Evolutionary conservation across 2,113 vertebrate genomes (phyloP).

Genomic region (Lampris megalopsis): DNA sequence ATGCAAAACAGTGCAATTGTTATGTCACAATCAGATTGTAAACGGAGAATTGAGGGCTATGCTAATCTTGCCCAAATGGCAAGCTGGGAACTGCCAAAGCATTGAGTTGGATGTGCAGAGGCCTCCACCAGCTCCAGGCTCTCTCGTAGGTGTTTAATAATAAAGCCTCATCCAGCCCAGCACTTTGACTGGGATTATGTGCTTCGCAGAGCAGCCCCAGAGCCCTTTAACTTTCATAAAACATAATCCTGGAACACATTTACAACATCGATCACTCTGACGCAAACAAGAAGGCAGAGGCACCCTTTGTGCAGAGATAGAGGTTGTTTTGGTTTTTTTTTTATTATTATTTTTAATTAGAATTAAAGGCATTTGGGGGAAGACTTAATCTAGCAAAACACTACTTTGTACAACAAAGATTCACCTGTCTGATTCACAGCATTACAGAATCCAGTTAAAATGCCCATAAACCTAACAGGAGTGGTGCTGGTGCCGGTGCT

Average conservation of each 20-base stretch:
- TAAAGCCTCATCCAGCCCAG: conserved; percentile 76
- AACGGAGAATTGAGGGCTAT: conserved; percentile 58
- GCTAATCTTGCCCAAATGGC: conserved; percentile 75
- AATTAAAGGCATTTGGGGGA: conserved; percentile 63
- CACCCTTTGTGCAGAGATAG: neutral
- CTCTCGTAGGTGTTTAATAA: conserved; percentile 84
- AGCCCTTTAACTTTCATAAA: conserved; percentile 78
- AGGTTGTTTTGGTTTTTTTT: conserved; percentile 9
- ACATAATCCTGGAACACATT: conserved; percentile 78
- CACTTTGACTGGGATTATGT: conserved; percentile 74
- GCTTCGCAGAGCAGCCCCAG: conserved; percentile 76
- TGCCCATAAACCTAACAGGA: neutral
- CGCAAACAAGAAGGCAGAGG: conserved; percentile 44
- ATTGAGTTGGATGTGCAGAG: conserved; percentile 62
- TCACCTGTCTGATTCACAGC: conserved; percentile 52
- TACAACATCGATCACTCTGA: conserved; percentile 76
- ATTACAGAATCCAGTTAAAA: conserved; percentile 15
- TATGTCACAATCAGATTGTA: conserved; percentile 39
- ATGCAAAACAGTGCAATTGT: conserved; percentile 29
- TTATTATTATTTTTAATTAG: conserved; percentile 39
- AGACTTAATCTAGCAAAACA: conserved; percentile 46
- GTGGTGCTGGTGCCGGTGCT: neutral
- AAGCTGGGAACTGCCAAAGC: conserved; percentile 57
- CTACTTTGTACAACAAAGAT: conserved; percentile 17
- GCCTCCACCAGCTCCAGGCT: conserved; percentile 53